phyloP scores from a whole-genome alignment of 2,797 vertebrate genomes.

The Platalea minor region DNA sequence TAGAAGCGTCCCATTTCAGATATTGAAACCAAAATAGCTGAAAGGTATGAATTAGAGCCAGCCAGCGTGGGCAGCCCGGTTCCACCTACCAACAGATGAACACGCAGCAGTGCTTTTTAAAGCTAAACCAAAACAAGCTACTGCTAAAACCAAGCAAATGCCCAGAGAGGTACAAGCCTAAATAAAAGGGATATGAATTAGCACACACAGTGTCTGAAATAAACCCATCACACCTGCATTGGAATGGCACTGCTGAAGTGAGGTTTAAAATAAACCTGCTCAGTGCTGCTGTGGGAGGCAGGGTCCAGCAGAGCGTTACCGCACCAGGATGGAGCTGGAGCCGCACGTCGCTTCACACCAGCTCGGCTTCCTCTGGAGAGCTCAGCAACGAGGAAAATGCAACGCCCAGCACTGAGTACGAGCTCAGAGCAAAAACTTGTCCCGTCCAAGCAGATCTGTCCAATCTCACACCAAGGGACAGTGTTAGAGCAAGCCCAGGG shows the following conservation, averaged over 20 bases:
- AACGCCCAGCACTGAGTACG: background rate
- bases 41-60: slow-evolving; percentile 53
- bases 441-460: background rate
- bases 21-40: slow-evolving; percentile 46
- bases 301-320: background rate
- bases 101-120: background rate
- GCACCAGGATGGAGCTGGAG: background rate
- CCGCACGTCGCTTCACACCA: background rate
- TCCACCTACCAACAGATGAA: slow-evolving; percentile 12
- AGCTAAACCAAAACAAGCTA: slow-evolving; percentile 35
- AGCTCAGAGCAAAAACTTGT: background rate
- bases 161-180: background rate
- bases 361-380: background rate
- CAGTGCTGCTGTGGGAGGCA: background rate
- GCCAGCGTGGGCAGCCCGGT: slow-evolving; percentile 15
- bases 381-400: background rate
- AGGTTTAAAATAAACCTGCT: slow-evolving; percentile 19
- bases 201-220: background rate
- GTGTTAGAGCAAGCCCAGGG: accelerated
- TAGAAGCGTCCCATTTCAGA: slow-evolving; percentile 10
- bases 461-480: background rate
- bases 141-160: slow-evolving; percentile 20
- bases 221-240: slow-evolving; percentile 40
- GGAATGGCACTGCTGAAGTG: background rate
- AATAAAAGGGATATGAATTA: background rate